Evolutionary conservation across 92 coral and sea anemone species (phyloP), one percentile per base, ranked within the genome.

Genomic region (Epizoanthus rinbou): DNA sequence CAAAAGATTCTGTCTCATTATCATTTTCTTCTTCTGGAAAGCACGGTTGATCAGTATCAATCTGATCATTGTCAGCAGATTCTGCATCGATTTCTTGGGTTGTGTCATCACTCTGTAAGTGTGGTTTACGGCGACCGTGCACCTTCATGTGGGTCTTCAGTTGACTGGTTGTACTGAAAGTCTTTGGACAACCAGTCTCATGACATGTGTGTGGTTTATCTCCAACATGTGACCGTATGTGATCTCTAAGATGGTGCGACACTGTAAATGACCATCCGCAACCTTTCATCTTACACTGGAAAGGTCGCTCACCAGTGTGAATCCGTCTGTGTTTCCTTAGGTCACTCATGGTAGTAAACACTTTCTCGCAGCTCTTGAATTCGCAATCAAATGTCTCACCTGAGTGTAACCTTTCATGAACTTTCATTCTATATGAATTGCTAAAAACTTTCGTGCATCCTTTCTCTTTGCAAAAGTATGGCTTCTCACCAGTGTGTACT

Each of bases 401-500:
- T 5, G 85, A 72, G 64, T 85, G 88, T 10, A 85, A 31, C 21
- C 88, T 62, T 25, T 85, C 62, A 41, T 85, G 88, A 5, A 81
- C 88, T 52, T 85, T 85, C 74, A 85, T 69, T 6, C 88, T 68
- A 45, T 85, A 85, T 2, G 73, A 74, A 37, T 76, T 85, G 28
- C 76, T 72, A 19, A 73, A 85, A 31, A 81, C 81, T 22, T 74
- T 76, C 71, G 64, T 64, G 57, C 88, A 85, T 17, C 88, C 88
- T 50, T 85, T 45, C 52, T 85, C 85, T 28, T 45, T 67, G 15
- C 88, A 85, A 8, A 47, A 66, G 25, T 78, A 85, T 0, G 88
- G 88, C 47, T 69, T 76, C 22, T 85, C 88, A 8, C 88, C 88
- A 6, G 83, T 85, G 58, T 85, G 88, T n/a, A 85, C 78, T 22